Evolutionary conservation across 2,797 vertebrate species (phyloP).

Genomic region (Hoplostethus atlanticus): DNA sequence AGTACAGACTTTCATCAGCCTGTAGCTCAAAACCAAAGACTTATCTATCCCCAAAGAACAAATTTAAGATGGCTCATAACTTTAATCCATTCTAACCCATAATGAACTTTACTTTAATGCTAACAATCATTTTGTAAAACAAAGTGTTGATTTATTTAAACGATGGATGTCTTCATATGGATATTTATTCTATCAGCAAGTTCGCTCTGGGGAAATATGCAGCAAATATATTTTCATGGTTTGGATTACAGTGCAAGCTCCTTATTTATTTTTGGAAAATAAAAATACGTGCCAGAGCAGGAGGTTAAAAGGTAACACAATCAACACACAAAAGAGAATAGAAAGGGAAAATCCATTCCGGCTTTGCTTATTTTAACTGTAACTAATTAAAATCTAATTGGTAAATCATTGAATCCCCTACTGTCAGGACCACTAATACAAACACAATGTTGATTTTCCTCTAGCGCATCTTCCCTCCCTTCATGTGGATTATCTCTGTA

Average conservation of each 20-base stretch:
- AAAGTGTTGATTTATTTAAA: no score
- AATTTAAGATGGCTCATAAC: not conserved
- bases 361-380: constrained; percentile 18
- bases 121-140: not conserved
- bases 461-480: constrained; percentile 37
- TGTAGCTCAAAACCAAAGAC: constrained; percentile 16
- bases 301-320: constrained; percentile 32
- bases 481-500: constrained; percentile 64
- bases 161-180: no score
- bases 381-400: constrained; percentile 50
- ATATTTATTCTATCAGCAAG: no score
- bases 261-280: not conserved
- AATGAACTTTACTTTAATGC: no score
- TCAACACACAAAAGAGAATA: constrained; percentile 17
- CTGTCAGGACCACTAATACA: constrained; percentile 43
- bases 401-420: constrained; percentile 46
- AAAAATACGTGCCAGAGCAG: not conserved
- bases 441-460: constrained; percentile 50
- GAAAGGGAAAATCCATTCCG: constrained; percentile 34
- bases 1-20: constrained; percentile 5
- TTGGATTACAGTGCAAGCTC: not conserved
- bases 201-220: not conserved
- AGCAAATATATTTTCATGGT: not conserved
- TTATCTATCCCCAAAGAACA: not conserved
- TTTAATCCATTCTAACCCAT: no score